These are phyloP conservation scores for Heliothis subflexa DNA, from an alignment of 1,140 invertebrate species.

Conservation along the genomic window DNA sequence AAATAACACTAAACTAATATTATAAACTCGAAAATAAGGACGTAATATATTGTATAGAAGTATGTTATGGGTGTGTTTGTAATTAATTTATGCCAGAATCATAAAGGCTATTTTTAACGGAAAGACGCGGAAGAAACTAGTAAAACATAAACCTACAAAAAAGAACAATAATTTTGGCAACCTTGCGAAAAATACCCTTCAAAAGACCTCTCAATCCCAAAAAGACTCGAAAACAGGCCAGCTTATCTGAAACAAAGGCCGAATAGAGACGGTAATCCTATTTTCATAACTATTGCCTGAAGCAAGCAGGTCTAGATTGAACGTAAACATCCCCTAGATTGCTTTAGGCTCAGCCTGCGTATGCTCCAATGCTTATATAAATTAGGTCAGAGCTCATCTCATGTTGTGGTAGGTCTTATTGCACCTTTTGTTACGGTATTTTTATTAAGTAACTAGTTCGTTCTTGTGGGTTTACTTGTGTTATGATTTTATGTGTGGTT, in stretches of 20 bases:
- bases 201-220: not conserved
- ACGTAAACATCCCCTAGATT: constrained; percentile 49
- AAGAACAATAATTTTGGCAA: no score
- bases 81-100: no score
- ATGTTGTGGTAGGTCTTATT: not conserved
- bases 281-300: constrained; percentile 47
- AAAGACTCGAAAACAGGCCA: not conserved
- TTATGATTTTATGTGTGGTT: not conserved
- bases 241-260: constrained; percentile 28
- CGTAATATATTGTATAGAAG: no score
- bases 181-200: no score
- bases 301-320: constrained; percentile 43
- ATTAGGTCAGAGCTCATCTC: constrained; percentile 17
- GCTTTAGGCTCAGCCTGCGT: constrained; percentile 25
- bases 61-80: no score
- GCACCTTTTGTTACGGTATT: not conserved
- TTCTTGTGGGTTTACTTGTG: no score
- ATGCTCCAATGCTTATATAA: constrained; percentile 5
- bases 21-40: no score
- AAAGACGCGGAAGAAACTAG: no score
- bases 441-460: no score
- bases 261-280: constrained; percentile 30
- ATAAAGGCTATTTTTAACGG: no score
- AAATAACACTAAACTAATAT: no score
- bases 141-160: no score